Base-by-base conservation (phyloP, 2,797 vertebrate species). In the Melanotaenia nigrans region DNA sequence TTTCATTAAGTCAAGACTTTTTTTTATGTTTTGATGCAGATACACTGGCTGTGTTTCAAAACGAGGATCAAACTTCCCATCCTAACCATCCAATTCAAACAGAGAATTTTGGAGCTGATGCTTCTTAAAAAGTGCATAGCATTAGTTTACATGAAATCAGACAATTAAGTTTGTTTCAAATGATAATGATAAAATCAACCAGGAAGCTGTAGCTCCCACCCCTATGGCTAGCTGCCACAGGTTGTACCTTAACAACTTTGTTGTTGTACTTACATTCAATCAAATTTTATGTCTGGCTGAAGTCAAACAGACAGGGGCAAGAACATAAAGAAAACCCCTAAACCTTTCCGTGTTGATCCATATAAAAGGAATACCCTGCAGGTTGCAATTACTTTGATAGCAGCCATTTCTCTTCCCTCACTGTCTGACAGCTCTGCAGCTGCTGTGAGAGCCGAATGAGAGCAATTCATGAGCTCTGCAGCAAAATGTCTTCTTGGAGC, bases 351-450 rank as follows among this genome's bases (percentile, higher is more conserved):
- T 36, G 63, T 65, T 25, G 35, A 45, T 65, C 58, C 65, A 79
- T 63, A 68, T 78, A 75, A 83, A 83, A 63, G 68, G 45, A 51
- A 12, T 58, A 66, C 47, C 71, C 69, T 60, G 58, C 40, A 61
- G 53, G 68, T 57, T 60, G 71, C 79, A 80, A 81, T 86, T 83
- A 81, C 73, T 71, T 75, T 84, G 77, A 88, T 87, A 65, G 67
- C 60, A 35, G 0, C 60, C 59, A 36, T 68, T 65, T 45, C 45
- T 76, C 57, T 54, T 35, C 40, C 53, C 24, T 18, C 35, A 30
- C 70, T 51, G 32, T 42, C 25, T 51, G 38, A 12, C 20, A 40
- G 55, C 32, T 16, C 5, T 30, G 53, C 28, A 56, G 22, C 59
- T 42, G 57, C 51, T 60, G 56, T 35, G 57, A 66, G 35, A 35